Conservation (phyloP, 2,888 invertebrate species). For the Amblyjoppa fuscipennis region DNA sequence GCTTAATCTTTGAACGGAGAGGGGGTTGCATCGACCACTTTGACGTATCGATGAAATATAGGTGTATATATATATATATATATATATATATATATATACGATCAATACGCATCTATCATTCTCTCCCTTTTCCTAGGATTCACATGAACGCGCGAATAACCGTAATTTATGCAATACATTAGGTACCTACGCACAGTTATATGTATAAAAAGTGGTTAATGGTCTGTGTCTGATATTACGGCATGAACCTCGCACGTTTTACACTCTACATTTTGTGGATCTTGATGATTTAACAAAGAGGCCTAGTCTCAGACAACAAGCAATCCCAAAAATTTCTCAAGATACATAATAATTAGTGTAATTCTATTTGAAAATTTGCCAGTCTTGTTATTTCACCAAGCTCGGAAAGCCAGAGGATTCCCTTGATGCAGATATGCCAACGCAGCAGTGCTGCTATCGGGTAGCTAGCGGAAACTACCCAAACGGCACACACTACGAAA, state of each 20-base stretch:
- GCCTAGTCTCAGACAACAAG: too few relatives aligned
- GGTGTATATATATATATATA: too few relatives aligned
- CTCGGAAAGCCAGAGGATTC: constrained; percentile 40
- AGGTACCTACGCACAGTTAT: neutral
- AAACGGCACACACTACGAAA: constrained; percentile 49
- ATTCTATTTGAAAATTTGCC: constrained; percentile 29
- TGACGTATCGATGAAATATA: constrained; percentile 58
- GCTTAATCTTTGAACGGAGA: constrained; percentile 48
- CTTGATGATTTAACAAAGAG: too few relatives aligned
- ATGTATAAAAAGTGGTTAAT: neutral
- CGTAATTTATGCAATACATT: constrained; percentile 27
- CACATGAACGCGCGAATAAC: neutral
- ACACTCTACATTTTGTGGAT: neutral
- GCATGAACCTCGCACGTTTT: neutral
- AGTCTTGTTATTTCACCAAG: constrained; percentile 5
- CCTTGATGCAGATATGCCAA: constrained; percentile 60
- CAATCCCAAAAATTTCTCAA: too few relatives aligned
- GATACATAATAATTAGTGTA: too few relatives aligned
- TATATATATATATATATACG: neutral
- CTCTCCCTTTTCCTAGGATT: constrained; percentile 8
- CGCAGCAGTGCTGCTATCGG: constrained; percentile 37
- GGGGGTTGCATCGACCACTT: constrained; percentile 38
- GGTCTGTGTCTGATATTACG: neutral
- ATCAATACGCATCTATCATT: constrained; percentile 62
- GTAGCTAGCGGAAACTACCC: constrained; percentile 35